Conservation (phyloP, 2,113 vertebrate genomes). For the Copsychus sechellarum region DNA sequence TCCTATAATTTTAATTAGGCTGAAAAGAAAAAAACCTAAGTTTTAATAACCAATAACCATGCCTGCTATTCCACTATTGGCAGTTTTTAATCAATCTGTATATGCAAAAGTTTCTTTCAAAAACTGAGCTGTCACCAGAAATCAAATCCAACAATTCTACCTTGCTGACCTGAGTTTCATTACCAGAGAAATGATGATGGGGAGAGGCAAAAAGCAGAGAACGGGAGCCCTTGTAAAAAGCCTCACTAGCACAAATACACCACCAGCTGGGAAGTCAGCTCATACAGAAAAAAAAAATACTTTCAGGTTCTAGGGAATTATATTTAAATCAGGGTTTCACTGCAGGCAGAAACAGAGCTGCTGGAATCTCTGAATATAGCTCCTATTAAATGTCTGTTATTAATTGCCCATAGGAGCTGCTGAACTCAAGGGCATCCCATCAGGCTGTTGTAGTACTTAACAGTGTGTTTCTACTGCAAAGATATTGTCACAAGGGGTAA, state of each 20-base stretch:
- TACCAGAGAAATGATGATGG: not conserved
- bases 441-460: not conserved
- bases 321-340: not conserved
- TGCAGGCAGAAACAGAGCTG: not conserved
- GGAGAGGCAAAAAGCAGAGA: not conserved
- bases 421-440: not conserved
- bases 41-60: not conserved
- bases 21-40: not conserved
- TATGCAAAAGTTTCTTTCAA: not conserved
- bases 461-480: fast-evolving
- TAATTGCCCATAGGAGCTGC: not conserved
- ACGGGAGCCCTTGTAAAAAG: not conserved
- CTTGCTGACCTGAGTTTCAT: not conserved
- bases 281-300: not conserved
- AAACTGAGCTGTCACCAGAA: not conserved
- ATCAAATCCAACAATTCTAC: not conserved
- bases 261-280: not conserved
- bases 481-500: too few relatives aligned
- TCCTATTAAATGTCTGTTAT: not conserved
- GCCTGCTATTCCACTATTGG: not conserved
- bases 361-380: not conserved
- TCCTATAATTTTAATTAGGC: not conserved
- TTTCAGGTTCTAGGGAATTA: not conserved
- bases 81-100: not conserved
- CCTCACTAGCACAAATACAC: not conserved